Evolutionary conservation across 2,888 invertebrate species (phyloP), one percentile per base, ranked within the genome.

Genomic region (Folsomia manolachei): DNA sequence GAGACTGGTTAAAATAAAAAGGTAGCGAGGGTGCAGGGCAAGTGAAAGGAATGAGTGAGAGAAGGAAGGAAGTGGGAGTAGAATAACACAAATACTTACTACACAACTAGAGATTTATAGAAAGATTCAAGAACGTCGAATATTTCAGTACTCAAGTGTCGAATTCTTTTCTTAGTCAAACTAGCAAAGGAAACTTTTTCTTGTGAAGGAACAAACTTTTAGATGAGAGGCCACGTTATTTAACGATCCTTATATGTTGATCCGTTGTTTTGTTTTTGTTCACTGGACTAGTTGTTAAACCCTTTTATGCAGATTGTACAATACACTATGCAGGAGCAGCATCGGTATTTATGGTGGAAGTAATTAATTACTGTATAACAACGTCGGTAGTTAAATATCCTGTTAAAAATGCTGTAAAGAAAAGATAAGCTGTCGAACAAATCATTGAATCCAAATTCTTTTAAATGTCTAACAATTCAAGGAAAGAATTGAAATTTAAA

Each of bases 111-210:
- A n/a, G 56, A 56, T 56, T 56, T 56, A n/a, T 56, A 56, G 7
- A 56, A 56, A 56, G 56, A 56, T 56, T 56, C 56, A 56, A 19
- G 56, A 56, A 56, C n/a, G 56, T 56, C 56, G 56, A 56, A 56
- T 56, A 56, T 56, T 56, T 56, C 56, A 56, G 19, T n/a, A 56
- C n/a, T 56, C 56, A 56, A 7, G 11, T 56, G n/a, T 56, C 21
- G 11, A n/a, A 56, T 56, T 19, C 56, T n/a, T 21, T 56, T 21
- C 14, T 14, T 39, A 39, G 39, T 39, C 14, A 39, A 39, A 14
- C 39, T 39, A 14, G 4, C 4, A 39, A 14, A 39, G 39, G 39
- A 39, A 39, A 39, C 39, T 39, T 39, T 14, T 9, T 4, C 39
- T 39, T n/a, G n/a, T n/a, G n/a, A n/a, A n/a, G 14, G 39, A 39